A percentile compares a stretch with the other conserved stretches of the same genome.
Conservation (phyloP, 2,113 vertebrate species). For the Neopipo cinnamomea region DNA sequence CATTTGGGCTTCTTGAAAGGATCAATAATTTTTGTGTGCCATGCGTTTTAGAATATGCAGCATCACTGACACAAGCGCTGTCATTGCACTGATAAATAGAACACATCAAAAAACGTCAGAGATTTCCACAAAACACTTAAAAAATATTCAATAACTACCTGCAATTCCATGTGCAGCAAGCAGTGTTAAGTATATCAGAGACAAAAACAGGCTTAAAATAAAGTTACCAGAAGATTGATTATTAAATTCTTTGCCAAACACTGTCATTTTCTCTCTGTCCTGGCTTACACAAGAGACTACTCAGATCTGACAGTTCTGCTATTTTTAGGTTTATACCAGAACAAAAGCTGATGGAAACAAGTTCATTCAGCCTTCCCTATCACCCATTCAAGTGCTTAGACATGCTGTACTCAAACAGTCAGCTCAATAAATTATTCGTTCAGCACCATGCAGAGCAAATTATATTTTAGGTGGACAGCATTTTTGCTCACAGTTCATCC, state of each 20-base stretch:
- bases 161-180: background rate
- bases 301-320: background rate
- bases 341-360: constrained; percentile 1
- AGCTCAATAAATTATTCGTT: constrained; percentile 70
- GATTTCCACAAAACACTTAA: background rate
- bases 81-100: background rate
- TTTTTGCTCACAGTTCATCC: constrained; percentile 49
- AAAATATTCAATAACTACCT: background rate
- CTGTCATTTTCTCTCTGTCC: background rate
- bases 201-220: background rate
- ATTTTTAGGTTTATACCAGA: background rate
- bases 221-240: background rate
- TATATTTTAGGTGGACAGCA: constrained; percentile 57
- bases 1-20: constrained; percentile 31
- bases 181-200: background rate
- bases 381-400: constrained; percentile 49
- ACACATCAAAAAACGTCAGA: background rate
- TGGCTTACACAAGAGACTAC: background rate
- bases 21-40: constrained; percentile 41
- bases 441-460: constrained; percentile 54
- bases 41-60: background rate
- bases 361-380: constrained; percentile 4
- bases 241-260: background rate
- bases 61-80: background rate
- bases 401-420: constrained; percentile 30